Percentiles rank a stretch among this genome's conserved stretches.
These are phyloP conservation scores for Andrena dorsata DNA, from an alignment of 2,888 invertebrate species.

Conservation along the genomic window DNA sequence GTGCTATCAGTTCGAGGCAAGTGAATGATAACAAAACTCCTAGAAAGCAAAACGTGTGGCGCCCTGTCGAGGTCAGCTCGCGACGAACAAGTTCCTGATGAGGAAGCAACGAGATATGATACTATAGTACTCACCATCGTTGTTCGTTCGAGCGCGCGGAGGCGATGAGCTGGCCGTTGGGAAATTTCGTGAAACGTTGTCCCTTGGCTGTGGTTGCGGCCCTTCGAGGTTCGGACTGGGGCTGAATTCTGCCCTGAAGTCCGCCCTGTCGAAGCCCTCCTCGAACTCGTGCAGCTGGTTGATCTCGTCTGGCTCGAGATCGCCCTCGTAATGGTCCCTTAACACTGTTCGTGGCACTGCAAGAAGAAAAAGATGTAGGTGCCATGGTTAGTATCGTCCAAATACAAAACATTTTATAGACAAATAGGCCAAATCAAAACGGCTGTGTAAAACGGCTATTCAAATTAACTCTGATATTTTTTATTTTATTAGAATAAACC, in stretches of 20 bases:
- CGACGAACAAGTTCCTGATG: conserved; percentile 2
- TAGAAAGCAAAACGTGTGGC: conserved; percentile 8
- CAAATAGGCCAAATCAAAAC: background rate
- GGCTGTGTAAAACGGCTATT: too few relatives aligned
- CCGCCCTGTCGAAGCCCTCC: conserved; percentile 85
- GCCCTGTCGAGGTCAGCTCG: conserved; percentile 1
- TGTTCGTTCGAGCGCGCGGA: conserved; percentile 82
- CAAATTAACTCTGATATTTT: too few relatives aligned
- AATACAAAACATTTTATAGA: background rate
- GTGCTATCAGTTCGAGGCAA: background rate
- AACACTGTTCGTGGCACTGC: conserved; percentile 93
- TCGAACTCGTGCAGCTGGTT: conserved; percentile 83
- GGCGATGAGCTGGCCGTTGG: conserved; percentile 82
- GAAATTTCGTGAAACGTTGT: conserved; percentile 79
- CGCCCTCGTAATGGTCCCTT: conserved; percentile 93
- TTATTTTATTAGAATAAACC: too few relatives aligned
- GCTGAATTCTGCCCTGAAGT: conserved; percentile 84
- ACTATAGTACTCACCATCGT: conserved; percentile 79
- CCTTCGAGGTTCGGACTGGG: conserved; percentile 85
- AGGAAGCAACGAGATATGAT: background rate
- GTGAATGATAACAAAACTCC: background rate
- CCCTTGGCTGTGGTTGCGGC: conserved; percentile 81
- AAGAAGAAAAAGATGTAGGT: conserved; percentile 23
- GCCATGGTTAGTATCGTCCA: background rate
- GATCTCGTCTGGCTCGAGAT: conserved; percentile 92